A percentile compares a stretch with the other conserved stretches of the same genome.
Conservation (phyloP, 1,140 invertebrate species). For the Melipona quadrifasciata region DNA sequence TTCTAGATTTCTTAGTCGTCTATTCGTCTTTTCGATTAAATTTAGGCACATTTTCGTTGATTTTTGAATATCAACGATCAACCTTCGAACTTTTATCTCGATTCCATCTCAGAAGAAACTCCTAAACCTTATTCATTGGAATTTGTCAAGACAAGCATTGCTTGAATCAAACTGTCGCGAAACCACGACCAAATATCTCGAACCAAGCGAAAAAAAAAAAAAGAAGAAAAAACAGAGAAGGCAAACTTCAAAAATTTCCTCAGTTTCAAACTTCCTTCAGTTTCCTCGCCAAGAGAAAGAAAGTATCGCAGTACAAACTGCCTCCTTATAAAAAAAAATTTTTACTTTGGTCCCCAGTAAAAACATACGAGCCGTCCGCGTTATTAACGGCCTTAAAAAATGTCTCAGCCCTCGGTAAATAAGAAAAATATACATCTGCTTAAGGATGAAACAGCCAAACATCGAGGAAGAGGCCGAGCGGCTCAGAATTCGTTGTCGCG, state of each 20-base stretch:
- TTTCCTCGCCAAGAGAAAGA: too few relatives aligned
- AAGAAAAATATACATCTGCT: not conserved
- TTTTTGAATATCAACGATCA: not conserved
- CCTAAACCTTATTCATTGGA: too few relatives aligned
- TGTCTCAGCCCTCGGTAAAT: not conserved
- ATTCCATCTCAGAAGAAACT: not conserved
- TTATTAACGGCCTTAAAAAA: not conserved
- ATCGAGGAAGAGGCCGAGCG: not conserved
- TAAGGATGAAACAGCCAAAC: not conserved
- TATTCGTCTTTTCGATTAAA: too few relatives aligned
- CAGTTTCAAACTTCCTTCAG: too few relatives aligned
- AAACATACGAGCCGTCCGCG: not conserved
- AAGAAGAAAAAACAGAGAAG: too few relatives aligned
- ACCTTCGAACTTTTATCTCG: too few relatives aligned
- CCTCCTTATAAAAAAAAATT: not conserved
- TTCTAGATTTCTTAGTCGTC: too few relatives aligned
- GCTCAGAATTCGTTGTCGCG: slow-evolving; percentile 6
- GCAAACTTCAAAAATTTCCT: too few relatives aligned
- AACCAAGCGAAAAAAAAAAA: too few relatives aligned
- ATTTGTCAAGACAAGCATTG: not conserved
- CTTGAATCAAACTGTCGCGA: too few relatives aligned
- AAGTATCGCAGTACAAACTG: not conserved
- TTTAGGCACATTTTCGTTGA: not conserved
- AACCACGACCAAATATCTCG: too few relatives aligned
- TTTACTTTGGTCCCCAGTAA: not conserved